Evolutionary conservation across 2,797 vertebrate genomes (phyloP).

Genomic region (Mus spretus): DNA sequence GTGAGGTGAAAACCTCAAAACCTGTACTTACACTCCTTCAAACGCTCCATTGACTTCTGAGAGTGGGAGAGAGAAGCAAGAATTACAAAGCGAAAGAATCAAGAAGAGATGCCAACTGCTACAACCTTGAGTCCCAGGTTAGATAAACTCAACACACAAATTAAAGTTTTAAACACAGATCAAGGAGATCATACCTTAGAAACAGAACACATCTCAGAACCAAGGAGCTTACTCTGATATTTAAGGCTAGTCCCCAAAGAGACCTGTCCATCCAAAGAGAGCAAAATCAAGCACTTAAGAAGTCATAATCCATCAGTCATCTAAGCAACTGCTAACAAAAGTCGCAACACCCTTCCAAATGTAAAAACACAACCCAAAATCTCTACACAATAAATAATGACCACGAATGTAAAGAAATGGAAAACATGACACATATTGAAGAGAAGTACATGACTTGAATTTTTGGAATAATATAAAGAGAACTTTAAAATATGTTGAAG

Average conservation of each 20-base stretch:
- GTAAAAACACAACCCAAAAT: background rate
- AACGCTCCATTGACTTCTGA: background rate
- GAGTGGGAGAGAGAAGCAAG: rapidly evolving
- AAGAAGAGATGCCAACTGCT: background rate
- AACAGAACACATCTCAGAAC: background rate
- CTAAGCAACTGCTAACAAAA: background rate
- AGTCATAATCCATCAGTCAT: background rate
- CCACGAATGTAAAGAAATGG: no score
- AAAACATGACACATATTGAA: background rate
- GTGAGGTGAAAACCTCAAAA: background rate
- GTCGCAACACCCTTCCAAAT: background rate
- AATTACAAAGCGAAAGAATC: background rate
- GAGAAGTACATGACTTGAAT: background rate
- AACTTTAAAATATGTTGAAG: background rate
- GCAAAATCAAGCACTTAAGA: background rate
- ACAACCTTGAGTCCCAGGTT: background rate
- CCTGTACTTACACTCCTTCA: background rate
- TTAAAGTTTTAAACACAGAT: background rate
- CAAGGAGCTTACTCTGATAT: background rate
- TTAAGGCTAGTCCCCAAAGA: background rate
- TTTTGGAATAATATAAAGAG: background rate
- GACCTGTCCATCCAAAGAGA: background rate
- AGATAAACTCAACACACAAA: background rate
- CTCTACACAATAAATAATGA: background rate
- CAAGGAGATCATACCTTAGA: background rate